Evolutionary conservation across 2,113 vertebrate genomes (phyloP).

Genomic region (Bagarius yarrelli): DNA sequence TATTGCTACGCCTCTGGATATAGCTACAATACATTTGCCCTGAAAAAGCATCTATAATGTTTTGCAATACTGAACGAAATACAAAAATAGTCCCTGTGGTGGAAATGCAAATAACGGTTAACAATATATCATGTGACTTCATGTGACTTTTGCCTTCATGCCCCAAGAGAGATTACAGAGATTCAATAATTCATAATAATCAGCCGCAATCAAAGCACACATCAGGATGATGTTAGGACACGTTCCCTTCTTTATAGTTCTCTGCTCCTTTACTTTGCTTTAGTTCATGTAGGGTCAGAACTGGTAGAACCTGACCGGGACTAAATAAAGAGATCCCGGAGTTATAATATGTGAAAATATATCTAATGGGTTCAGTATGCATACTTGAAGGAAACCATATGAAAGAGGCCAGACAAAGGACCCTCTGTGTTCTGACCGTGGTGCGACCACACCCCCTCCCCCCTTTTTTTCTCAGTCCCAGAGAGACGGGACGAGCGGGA

Average conservation of each 20-base stretch:
- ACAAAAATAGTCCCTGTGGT: background rate
- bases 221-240: conserved; percentile 10
- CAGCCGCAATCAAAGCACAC: conserved; percentile 19
- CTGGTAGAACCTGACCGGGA: conserved; percentile 8
- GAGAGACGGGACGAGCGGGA: conserved; percentile 35
- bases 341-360: conserved; percentile 61
- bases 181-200: conserved; percentile 40
- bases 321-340: conserved; percentile 16
- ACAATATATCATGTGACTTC: background rate
- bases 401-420: conserved; percentile 75
- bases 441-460: conserved; percentile 59
- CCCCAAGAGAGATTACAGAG: conserved; percentile 15
- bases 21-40: no score
- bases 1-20: no score
- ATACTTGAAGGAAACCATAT: conserved; percentile 79
- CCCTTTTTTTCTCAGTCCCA: conserved; percentile 62
- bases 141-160: conserved; percentile 7
- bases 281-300: background rate
- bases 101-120: background rate
- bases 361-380: conserved; percentile 80
- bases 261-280: background rate
- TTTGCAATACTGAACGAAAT: no score
- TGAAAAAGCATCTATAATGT: no score
- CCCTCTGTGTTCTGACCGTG: conserved; percentile 73
- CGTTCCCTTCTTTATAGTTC: conserved; percentile 25